Conservation (phyloP, 2,797 vertebrate genomes). For the Bufotes viridis region DNA sequence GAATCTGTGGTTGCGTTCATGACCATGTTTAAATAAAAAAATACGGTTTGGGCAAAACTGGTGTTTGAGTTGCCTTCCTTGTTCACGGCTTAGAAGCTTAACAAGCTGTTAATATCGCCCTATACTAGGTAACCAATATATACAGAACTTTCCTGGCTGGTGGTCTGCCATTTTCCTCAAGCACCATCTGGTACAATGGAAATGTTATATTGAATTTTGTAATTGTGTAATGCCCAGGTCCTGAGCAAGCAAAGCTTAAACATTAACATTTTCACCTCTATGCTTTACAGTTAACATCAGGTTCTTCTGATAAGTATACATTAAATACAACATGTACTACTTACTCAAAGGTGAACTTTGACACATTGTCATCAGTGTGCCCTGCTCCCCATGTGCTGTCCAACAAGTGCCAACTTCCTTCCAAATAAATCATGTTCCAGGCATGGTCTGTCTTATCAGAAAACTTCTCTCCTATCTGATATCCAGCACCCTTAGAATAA, state of each 20-base stretch:
- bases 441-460: conserved; percentile 71
- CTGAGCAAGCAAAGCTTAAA: background rate
- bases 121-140: too few species aligned
- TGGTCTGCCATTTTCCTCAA: too few species aligned
- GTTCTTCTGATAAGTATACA: background rate
- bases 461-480: conserved; percentile 74
- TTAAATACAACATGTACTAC: conserved; percentile 10
- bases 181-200: too few species aligned
- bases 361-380: conserved; percentile 67
- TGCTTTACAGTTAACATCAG: background rate
- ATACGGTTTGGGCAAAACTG: too few species aligned
- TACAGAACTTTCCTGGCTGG: too few species aligned
- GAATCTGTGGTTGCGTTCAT: too few species aligned
- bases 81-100: too few species aligned
- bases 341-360: conserved; percentile 78
- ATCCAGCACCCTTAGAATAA: conserved; percentile 75
- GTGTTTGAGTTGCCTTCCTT: too few species aligned
- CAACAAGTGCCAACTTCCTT: conserved; percentile 79
- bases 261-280: background rate
- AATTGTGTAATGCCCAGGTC: too few species aligned
- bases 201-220: too few species aligned
- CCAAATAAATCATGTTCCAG: conserved; percentile 79
- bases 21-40: too few species aligned
- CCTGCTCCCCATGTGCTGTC: conserved; percentile 83
- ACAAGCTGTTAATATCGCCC: too few species aligned